Conservation (phyloP, 2,113 vertebrate species). For the Oncorhynchus clarkii region DNA sequence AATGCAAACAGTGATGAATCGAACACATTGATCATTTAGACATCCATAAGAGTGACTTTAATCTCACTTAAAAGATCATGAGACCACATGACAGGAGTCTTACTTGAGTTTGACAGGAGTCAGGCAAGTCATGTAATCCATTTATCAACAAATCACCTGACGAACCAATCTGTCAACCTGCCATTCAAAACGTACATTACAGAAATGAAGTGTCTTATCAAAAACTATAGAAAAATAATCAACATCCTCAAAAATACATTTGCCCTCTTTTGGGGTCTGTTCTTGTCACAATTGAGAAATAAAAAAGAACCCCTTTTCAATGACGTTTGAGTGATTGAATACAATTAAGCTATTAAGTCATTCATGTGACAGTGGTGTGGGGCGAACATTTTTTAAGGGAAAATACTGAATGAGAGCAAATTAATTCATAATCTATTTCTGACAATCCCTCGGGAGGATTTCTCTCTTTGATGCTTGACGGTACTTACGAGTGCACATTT, state of each 20-base stretch:
- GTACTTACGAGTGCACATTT: constrained; percentile 17
- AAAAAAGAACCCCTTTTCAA: background rate
- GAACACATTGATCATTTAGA: background rate
- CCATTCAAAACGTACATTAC: background rate
- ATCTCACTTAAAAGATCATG: background rate
- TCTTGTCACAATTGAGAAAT: background rate
- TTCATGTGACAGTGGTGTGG: constrained; percentile 8
- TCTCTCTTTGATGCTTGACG: constrained; percentile 10
- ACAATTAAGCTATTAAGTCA: constrained; percentile 21
- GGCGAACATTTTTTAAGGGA: background rate
- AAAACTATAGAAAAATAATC: background rate
- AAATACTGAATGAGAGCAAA: constrained; percentile 13
- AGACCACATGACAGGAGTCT: background rate
- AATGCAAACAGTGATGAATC: background rate
- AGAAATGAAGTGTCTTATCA: background rate
- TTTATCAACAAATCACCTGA: background rate
- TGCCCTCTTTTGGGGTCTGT: background rate
- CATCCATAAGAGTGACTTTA: background rate
- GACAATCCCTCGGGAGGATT: constrained; percentile 13
- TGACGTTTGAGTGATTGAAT: constrained; percentile 1
- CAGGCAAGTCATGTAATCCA: background rate
- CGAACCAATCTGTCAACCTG: background rate
- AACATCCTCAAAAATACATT: background rate
- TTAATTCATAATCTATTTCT: constrained; percentile 29
- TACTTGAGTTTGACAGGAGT: background rate